Evolutionary conservation across 1,140 invertebrate genomes (phyloP).

Genomic region (Calephelis nemesis): DNA sequence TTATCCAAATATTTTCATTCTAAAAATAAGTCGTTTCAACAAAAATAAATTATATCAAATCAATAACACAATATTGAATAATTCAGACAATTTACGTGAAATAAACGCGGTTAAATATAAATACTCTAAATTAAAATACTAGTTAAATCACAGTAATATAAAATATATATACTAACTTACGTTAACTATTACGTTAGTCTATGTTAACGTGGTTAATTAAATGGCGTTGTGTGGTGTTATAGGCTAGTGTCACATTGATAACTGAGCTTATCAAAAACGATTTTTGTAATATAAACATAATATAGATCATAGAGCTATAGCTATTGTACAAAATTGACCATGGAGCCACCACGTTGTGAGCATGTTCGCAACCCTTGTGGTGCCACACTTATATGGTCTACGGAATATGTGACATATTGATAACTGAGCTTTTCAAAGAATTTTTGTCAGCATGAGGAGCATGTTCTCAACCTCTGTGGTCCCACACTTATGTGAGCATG

Average conservation of each 20-base stretch:
- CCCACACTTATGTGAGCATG: no score
- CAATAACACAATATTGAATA: constrained; percentile 21
- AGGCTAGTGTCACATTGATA: not conserved
- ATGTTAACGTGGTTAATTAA: constrained; percentile 10
- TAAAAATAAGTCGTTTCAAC: constrained; percentile 19
- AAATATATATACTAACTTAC: not conserved
- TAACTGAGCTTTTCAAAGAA: no score
- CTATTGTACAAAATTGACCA: no score
- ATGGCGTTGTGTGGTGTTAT: constrained; percentile 8
- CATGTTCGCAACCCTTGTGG: no score
- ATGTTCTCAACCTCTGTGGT: no score
- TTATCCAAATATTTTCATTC: constrained; percentile 1
- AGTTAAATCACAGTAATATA: constrained; percentile 15
- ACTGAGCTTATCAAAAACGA: not conserved
- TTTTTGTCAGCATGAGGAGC: no score
- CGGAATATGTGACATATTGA: no score
- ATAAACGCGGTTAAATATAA: constrained; percentile 18
- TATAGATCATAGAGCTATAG: no score
- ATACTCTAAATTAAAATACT: constrained; percentile 17
- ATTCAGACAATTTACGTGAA: constrained; percentile 21
- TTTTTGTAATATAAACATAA: no score
- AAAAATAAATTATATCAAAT: constrained; percentile 21
- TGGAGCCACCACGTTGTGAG: no score
- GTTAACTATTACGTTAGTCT: not conserved
- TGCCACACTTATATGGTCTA: no score